Conservation (phyloP, 2,797 vertebrate genomes). For the Denticeps clupeoides region DNA sequence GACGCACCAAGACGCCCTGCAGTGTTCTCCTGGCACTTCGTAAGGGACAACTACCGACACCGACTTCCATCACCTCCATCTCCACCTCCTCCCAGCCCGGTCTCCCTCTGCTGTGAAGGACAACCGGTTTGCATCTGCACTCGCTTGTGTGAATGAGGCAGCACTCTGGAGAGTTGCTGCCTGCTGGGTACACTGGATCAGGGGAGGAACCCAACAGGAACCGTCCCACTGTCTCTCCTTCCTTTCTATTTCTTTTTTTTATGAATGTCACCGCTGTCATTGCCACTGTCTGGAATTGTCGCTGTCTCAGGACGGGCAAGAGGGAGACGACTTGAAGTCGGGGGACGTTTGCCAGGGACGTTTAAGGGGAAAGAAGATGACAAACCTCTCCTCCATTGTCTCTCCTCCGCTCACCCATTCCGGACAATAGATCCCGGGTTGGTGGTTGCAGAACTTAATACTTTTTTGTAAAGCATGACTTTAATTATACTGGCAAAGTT, state of each 20-base stretch:
- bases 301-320: constrained; percentile 40
- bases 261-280: constrained; percentile 65
- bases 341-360: constrained; percentile 23
- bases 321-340: neutral
- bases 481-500: neutral
- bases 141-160: too few species aligned
- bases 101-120: too few species aligned
- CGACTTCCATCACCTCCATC: too few species aligned
- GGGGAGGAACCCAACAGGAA: too few species aligned
- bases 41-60: constrained; percentile 18
- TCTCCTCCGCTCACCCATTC: constrained; percentile 15
- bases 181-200: too few species aligned
- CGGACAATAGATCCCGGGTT: constrained; percentile 42
- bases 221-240: constrained; percentile 7
- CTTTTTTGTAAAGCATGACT: neutral
- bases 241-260: constrained; percentile 23
- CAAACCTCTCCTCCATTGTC: constrained; percentile 19
- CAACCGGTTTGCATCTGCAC: too few species aligned
- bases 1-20: constrained; percentile 6
- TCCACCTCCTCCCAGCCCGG: too few species aligned
- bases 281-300: constrained; percentile 47
- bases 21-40: neutral
- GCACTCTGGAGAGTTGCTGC: too few species aligned
- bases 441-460: constrained; percentile 26
- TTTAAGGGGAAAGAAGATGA: too few species aligned